Base-by-base conservation (phyloP, 35 echinoderm and acorn worm genomes). In the Lytechinus variegatus region DNA sequence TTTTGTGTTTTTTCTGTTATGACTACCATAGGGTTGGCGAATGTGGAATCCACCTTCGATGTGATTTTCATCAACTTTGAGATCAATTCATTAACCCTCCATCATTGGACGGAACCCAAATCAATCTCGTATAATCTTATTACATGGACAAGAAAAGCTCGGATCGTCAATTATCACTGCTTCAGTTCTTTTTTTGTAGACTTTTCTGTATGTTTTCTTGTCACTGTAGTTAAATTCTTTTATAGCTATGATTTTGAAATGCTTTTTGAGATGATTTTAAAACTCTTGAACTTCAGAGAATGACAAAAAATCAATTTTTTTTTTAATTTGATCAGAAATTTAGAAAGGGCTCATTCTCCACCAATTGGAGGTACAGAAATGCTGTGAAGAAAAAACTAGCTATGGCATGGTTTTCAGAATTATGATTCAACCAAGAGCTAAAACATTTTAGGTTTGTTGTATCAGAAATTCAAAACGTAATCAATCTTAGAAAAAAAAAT, bases 31-130 rank as follows among this genome's bases (percentile, higher is more conserved):
- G 88, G 52, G 29, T 8, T 90, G 88, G 88, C 52, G 88, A 54
- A 90, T 90, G 88, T 90, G 88, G 88, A 90, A 90, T 33, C 88
- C 33, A 8, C 52, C 88, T 52, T 90, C 88, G 3, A 90, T 90
- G 88, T 90, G 52, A 79, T 19, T 6, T 0, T 1, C 14, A 71
- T 6, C 14, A 19, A 71, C 66, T 24, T 16, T 4, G 21, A 79
- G 16, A 79, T 56, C 21, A n/a, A 79, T 79, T 79, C 66, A 79
- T n/a, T 24, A 79, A 79, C 14, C 33, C 66, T 79, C 24, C 66
- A 79, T 79, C 66, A 79, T 79, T n/a, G 66, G 66, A 79, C 66
- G 21, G 66, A 79, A 79, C 12, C 8, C 16, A 79, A 60, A n/a
- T n/a, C 66, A 79, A 27, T 24, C 66, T 79, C 66, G 66, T 24